These are phyloP conservation scores for Macrosoma leucophasiata DNA, from an alignment of 2,888 invertebrate species.

Conservation along the genomic window DNA sequence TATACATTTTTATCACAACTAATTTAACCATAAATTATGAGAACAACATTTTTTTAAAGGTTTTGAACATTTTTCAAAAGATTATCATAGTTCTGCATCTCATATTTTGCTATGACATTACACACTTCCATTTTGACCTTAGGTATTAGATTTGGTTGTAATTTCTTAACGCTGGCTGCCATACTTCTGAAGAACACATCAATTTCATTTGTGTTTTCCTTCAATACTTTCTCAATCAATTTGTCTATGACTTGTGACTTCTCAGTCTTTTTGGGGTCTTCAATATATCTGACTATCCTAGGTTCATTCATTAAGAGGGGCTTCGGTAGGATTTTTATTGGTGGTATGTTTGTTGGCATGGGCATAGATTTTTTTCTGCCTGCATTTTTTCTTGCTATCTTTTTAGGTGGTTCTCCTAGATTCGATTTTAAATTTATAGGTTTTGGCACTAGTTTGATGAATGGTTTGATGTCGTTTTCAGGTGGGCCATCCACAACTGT, in stretches of 20 bases:
- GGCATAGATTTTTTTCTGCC: slow-evolving; percentile 54
- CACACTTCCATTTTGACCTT: slow-evolving; percentile 72
- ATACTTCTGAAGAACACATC: slow-evolving; percentile 69
- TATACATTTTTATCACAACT: slow-evolving; percentile 2
- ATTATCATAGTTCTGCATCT: slow-evolving; percentile 68
- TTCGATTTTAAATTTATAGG: slow-evolving; percentile 39
- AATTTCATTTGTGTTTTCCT: slow-evolving; percentile 66
- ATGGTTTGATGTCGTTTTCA: slow-evolving; percentile 29
- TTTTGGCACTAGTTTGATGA: slow-evolving; percentile 33
- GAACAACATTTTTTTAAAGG: too few relatives aligned
- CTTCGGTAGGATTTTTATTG: slow-evolving; percentile 66
- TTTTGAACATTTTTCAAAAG: slow-evolving; percentile 13
- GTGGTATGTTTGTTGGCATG: slow-evolving; percentile 46
- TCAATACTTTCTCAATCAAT: slow-evolving; percentile 61
- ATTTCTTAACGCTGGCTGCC: slow-evolving; percentile 68
- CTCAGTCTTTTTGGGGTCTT: slow-evolving; percentile 50
- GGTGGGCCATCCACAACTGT: slow-evolving; percentile 52
- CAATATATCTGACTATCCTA: slow-evolving; percentile 52
- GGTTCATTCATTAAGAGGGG: slow-evolving; percentile 54
- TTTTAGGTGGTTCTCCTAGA: slow-evolving; percentile 42
- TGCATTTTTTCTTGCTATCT: slow-evolving; percentile 43
- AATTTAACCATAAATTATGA: slow-evolving; percentile 8
- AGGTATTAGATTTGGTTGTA: slow-evolving; percentile 66
- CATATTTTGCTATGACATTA: slow-evolving; percentile 69
- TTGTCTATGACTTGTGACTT: slow-evolving; percentile 58